Percentiles rank a stretch among this genome's conserved stretches.
phyloP scores from a whole-genome alignment of 2,113 vertebrate genomes.

The Dascyllus trimaculatus region DNA sequence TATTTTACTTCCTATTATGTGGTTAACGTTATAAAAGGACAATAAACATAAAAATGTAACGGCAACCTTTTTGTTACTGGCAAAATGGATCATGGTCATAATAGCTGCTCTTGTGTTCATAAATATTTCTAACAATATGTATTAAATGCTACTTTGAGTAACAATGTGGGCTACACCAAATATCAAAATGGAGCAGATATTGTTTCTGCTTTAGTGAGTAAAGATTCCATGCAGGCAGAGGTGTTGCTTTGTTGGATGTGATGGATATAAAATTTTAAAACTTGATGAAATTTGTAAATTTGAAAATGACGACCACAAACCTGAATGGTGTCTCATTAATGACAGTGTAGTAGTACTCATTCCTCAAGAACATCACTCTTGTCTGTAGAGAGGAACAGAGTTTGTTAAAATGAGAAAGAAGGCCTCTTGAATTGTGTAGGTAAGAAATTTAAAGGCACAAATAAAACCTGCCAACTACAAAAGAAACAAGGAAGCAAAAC shows the following conservation, averaged over 20 bases:
- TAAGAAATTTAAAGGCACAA: not conserved
- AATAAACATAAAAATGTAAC: no score
- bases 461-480: not conserved
- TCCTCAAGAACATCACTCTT: slow-evolving; percentile 93
- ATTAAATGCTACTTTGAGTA: not conserved
- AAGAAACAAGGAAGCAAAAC: not conserved
- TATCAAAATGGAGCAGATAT: not conserved
- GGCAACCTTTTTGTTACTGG: no score
- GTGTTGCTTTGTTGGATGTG: not conserved
- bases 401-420: slow-evolving; percentile 2
- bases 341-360: slow-evolving; percentile 95
- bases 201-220: not conserved
- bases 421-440: not conserved
- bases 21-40: not conserved
- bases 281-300: not conserved
- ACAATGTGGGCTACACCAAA: no score
- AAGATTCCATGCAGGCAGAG: not conserved
- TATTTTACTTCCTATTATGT: not conserved
- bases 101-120: no score
- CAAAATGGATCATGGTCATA: no score
- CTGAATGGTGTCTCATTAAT: slow-evolving; percentile 97
- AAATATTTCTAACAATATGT: not conserved
- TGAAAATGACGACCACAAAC: slow-evolving; percentile 75
- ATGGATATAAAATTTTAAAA: not conserved
- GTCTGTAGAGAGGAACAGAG: slow-evolving; percentile 77